Percentiles rank a stretch among this genome's conserved stretches.
phyloP scores from a whole-genome alignment of 2,113 vertebrate genomes.

The Ondatra zibethicus region DNA sequence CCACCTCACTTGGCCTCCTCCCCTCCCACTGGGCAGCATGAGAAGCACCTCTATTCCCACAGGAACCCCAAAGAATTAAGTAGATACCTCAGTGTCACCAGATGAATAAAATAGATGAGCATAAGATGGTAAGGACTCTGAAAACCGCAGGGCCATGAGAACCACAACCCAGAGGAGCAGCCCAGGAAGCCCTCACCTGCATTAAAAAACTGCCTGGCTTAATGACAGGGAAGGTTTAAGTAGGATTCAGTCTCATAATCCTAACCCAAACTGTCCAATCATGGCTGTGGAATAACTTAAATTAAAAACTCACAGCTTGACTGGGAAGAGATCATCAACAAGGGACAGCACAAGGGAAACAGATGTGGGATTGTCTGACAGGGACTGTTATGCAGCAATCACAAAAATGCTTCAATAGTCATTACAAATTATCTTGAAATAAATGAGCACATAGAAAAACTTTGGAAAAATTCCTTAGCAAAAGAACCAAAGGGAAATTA shows the following conservation, averaged over 20 bases:
- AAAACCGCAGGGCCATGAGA: neutral
- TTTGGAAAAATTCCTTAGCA: neutral
- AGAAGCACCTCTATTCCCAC: neutral
- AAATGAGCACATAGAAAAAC: neutral
- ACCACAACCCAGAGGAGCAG: neutral
- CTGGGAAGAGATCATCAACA: neutral
- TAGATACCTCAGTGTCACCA: neutral
- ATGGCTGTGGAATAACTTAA: neutral
- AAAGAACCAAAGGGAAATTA: neutral
- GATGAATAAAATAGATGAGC: neutral
- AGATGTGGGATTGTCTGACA: neutral
- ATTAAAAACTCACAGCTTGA: neutral
- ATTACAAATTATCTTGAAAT: neutral
- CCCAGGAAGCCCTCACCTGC: neutral
- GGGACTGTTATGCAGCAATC: neutral
- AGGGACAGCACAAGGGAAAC: neutral
- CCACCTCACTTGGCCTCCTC: neutral
- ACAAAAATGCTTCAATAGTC: neutral
- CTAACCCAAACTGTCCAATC: neutral
- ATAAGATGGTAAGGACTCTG: neutral
- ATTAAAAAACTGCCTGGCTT: fast-evolving
- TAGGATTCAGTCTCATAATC: neutral
- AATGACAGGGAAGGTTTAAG: neutral
- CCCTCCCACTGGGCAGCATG: neutral
- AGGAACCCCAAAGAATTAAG: neutral